A percentile compares a stretch with the other conserved stretches of the same genome.
These are phyloP conservation scores for Pogonocherus hispidulus DNA, from an alignment of 2,888 invertebrate genomes.

Conservation along the genomic window DNA sequence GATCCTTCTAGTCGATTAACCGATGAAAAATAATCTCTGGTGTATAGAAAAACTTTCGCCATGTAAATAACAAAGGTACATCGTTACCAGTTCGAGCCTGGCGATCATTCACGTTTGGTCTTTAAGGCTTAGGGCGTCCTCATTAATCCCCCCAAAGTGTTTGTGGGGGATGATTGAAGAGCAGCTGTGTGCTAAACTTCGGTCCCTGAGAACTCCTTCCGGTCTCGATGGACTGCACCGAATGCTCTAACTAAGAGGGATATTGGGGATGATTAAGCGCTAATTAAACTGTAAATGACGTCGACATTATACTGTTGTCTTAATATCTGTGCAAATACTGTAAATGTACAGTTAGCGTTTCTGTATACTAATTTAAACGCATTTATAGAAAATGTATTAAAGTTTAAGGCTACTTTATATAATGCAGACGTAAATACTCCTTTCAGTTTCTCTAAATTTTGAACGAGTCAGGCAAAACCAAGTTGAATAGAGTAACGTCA, in stretches of 20 bases:
- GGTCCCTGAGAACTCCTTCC: background rate
- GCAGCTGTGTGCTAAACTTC: background rate
- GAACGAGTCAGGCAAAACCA: too few relatives aligned
- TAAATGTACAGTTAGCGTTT: too few relatives aligned
- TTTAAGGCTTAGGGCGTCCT: slow-evolving; percentile 4
- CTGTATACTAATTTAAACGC: too few relatives aligned
- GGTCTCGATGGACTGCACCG: background rate
- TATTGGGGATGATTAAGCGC: background rate
- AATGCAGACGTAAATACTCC: too few relatives aligned
- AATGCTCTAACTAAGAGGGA: background rate
- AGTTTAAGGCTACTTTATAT: too few relatives aligned
- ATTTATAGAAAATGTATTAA: too few relatives aligned
- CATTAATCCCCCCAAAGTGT: slow-evolving; percentile 3
- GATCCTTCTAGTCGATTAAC: background rate
- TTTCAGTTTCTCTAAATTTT: too few relatives aligned
- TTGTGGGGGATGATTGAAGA: slow-evolving; percentile 4
- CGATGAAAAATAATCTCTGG: background rate
- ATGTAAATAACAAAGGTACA: slow-evolving; percentile 6
- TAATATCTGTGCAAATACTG: background rate
- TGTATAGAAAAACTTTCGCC: background rate
- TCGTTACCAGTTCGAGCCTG: background rate
- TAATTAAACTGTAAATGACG: background rate
- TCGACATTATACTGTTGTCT: background rate
- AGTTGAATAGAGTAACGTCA: too few relatives aligned
- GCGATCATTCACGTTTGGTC: slow-evolving; percentile 4